Base-by-base conservation (phyloP, 1,140 invertebrate species). In the Zophobas atratus region DNA sequence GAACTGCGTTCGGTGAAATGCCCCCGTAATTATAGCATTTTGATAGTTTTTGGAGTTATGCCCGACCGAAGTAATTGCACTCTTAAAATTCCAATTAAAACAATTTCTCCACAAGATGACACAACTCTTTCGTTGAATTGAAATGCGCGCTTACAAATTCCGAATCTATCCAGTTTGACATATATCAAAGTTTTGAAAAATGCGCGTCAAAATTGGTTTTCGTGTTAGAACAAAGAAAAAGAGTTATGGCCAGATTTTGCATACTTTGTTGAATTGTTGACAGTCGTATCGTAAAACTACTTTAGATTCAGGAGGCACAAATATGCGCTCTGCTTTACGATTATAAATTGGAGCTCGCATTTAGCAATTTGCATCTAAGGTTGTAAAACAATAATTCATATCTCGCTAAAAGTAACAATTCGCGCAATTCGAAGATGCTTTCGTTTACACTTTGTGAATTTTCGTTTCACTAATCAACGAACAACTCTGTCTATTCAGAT, bases 341-440 rank as follows among this genome's bases (percentile, higher is more conserved):
- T 76, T 76, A 76, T 76, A 76, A 76, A 76, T 76, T 76, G 75
- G 57, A 56, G 60, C 53, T 76, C 43, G 75, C 67, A 76, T 76
- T 76, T 46, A 70, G 41, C 63, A 76, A 76, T 76, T 76, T 76
- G 75, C 75, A 76, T 76, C 75, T 70, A 76, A 57, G 43, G 75
- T 55, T 76, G 60, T 76, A 76, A 76, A 76, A 76, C 75, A 76
- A 76, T 76, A 76, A 76, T 34, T 76, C 75, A 70, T 76, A 60
- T 46, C 46, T 41, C 36, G 53, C 57, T 70, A 55, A 76, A 75
- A 76, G 75, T 70, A 76, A 76, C 75, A 76, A 75, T 43, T 60
- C 33, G 53, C 3, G 53, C 3, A 56, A 56, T 5, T 70, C 46
- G 20, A 72, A 72, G 70, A 72, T 51, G 36, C 70, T 67, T 43